Base-by-base conservation (phyloP, 2,888 invertebrate genomes). In the Acronicta aceris region DNA sequence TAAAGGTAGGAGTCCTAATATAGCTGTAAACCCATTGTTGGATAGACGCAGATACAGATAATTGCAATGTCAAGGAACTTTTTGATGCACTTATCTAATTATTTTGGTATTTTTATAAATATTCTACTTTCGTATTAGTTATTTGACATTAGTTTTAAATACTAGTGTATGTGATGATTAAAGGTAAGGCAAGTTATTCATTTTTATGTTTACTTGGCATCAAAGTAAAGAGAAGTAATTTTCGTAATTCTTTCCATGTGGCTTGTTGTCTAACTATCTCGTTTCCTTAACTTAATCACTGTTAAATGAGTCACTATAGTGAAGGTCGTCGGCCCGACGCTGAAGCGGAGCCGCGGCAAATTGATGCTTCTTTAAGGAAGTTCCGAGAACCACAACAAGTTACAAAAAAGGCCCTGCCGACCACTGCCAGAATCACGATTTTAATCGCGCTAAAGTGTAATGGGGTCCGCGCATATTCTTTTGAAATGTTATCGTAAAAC, bases 301-400 rank as follows among this genome's bases (percentile, higher is more conserved):
- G 78, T 75, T 71, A 81, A 82, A 81, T 85, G 85, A 87, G 75
- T 86, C 86, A 86, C 74, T 65, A 74, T 75, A 57, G 58, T 66
- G 82, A 86, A 86, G 88, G 86, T 88, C 86, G 82, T 79, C 81
- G 85, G 82, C 87, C 87, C 71, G 78, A 65, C 76, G 78, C 73
- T 78, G 72, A 79, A 75, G 77, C 82, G 80, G 76, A 79, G 81
- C 84, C 84, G 82, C 83, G 66, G 76, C 80, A 84, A 87, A 87
- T 86, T 82, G 83, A 71, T 73, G 81, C 76, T 81, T 82, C 82
- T 82, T 81, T 79, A 82, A 83, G 85, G 85, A 86, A 85, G 82
- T 86, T 86, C 84, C 69, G 71, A 85, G 86, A 88, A 87, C 74
- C 80, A 74, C 78, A 75, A 78, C 59, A 77, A 78, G 69, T 66